Percentiles rank a stretch among this genome's conserved stretches.
Evolutionary conservation across 2,113 vertebrate species (phyloP).

Genomic region (Mesembrinibis cayennensis): DNA sequence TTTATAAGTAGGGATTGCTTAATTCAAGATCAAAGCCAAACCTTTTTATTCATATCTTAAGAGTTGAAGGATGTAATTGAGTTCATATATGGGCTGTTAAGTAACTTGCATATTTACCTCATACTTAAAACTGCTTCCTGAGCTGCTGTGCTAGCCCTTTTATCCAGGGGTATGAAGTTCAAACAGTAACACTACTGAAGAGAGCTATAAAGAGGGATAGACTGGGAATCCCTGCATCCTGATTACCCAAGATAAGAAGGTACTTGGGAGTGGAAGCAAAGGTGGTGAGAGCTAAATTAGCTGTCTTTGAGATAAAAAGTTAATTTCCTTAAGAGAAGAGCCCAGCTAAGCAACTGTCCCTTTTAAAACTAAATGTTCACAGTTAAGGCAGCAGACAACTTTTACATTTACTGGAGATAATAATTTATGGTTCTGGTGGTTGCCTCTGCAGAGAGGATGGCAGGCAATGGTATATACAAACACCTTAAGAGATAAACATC

Average conservation of each 20-base stretch:
- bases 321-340: conserved; percentile 5
- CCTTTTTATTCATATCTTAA: conserved; percentile 63
- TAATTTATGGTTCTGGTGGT: conserved; percentile 15
- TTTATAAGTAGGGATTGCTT: conserved; percentile 60
- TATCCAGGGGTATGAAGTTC: conserved; percentile 49
- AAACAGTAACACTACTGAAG: conserved; percentile 50
- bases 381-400: neutral
- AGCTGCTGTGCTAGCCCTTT: conserved; percentile 14
- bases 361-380: neutral
- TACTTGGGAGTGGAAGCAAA: conserved; percentile 54
- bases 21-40: conserved; percentile 70
- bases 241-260: conserved; percentile 67
- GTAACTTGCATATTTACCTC: conserved; percentile 59
- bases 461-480: conserved; percentile 10
- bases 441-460: neutral
- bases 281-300: conserved; percentile 48
- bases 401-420: neutral
- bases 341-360: neutral
- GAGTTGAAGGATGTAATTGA: conserved; percentile 65
- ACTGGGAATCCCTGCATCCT: conserved; percentile 60
- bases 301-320: conserved; percentile 52
- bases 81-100: conserved; percentile 64
- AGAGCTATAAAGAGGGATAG: conserved; percentile 44
- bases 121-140: conserved; percentile 56
- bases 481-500: conserved; percentile 37